These are phyloP conservation scores for Lycocerus yunnanus DNA, from an alignment of 2,888 invertebrate genomes.

Conservation along the genomic window DNA sequence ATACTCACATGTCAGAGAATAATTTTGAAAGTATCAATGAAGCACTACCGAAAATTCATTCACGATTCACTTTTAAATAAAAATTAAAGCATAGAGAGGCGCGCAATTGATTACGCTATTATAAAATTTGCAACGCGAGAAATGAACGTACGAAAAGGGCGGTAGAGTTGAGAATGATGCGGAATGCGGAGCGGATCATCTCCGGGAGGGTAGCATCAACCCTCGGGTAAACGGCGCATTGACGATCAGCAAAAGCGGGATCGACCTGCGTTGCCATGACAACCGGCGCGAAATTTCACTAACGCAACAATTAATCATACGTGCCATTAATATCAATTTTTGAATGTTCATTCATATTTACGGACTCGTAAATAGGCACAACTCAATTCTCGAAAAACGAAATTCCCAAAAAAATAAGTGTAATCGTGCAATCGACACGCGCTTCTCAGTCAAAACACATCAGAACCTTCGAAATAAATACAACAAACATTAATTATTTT, in stretches of 20 bases:
- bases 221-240: conserved; percentile 46
- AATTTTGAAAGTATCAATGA: background rate
- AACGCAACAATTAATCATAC: conserved; percentile 29
- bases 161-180: conserved; percentile 32
- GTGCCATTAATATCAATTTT: conserved; percentile 15
- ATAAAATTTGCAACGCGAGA: conserved; percentile 26
- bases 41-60: background rate
- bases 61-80: background rate
- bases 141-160: conserved; percentile 30
- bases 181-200: conserved; percentile 31
- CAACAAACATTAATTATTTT: background rate
- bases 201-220: conserved; percentile 36
- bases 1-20: background rate
- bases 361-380: background rate
- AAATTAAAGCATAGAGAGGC: conserved; percentile 7
- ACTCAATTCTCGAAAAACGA: background rate
- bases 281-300: conserved; percentile 50
- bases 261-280: conserved; percentile 52
- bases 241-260: conserved; percentile 43
- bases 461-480: background rate
- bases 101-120: conserved; percentile 25
- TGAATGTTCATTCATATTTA: background rate
- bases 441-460: background rate
- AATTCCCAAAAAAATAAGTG: background rate
- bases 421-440: background rate